Conservation (phyloP, 1,140 invertebrate genomes). For the Heliconius nattereri region DNA sequence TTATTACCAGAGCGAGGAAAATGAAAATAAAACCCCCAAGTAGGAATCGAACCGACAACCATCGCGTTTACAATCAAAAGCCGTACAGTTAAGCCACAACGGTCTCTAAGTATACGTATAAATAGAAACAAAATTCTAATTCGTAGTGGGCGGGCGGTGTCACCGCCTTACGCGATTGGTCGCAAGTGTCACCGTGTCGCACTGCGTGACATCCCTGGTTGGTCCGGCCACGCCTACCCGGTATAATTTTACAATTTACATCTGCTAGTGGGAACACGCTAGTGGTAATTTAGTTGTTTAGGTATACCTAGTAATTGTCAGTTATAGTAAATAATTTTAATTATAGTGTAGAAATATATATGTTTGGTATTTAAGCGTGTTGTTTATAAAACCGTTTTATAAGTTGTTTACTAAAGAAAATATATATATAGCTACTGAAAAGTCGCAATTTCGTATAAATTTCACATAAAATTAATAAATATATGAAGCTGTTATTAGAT, state of each 20-base stretch:
- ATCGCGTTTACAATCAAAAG: too few relatives aligned
- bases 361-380: neutral
- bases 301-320: neutral
- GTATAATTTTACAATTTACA: constrained; percentile 59
- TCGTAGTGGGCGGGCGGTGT: constrained; percentile 54
- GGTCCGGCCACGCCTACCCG: constrained; percentile 58
- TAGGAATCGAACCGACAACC: too few relatives aligned
- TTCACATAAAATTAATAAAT: neutral
- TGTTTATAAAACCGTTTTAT: neutral
- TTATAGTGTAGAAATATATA: neutral
- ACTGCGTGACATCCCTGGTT: constrained; percentile 65
- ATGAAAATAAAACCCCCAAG: too few relatives aligned
- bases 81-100: too few relatives aligned
- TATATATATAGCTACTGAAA: too few relatives aligned
- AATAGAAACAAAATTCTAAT: constrained; percentile 25
- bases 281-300: neutral
- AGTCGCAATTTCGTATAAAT: neutral
- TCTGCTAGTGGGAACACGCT: constrained; percentile 17
- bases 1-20: too few relatives aligned
- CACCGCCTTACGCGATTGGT: constrained; percentile 55
- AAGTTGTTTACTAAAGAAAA: neutral
- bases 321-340: neutral
- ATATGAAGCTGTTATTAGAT: neutral
- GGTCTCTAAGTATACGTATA: neutral
- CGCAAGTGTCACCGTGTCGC: constrained; percentile 73